Base-by-base conservation (phyloP, 2,888 invertebrate species). In the Orthosia gracilis region DNA sequence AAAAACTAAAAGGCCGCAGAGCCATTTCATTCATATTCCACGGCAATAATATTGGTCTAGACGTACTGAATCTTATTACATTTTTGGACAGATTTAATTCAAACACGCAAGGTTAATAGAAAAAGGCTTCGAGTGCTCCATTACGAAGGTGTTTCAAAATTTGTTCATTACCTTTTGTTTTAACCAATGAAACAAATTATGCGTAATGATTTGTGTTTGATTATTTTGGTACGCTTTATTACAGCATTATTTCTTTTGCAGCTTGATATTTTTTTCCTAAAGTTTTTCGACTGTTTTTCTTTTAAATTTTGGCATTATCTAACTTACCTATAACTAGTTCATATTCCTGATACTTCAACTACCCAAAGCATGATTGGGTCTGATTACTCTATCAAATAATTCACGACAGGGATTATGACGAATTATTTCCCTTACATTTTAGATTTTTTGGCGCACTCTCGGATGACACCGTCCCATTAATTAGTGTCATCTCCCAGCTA, bases 401-500 rank as follows among this genome's bases (percentile, higher is more conserved):
- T 17, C 1, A 17, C 3, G 17, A n/a, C 31, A 52, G 0, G n/a
- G n/a, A 15, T 17, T 11, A 5, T 31, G 7, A 12, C 11, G 0
- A 65, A 31, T 0, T 52, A n/a, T n/a, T 57, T 15, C 4, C 45
- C 45, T 4, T 15, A 4, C n/a, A 58, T 31, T 31, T 7, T 40
- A 40, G 7, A 9, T 40, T 9, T 40, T 13, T 40, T n/a, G 21
- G 21, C 11, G n/a, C 64, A 4, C 47, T 85, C 59, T 75, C 23
- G 83, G 82, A 89, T 91, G 73, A 64, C 17, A 68, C 71, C 67
- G 58, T 85, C 85, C 87, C 77, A 90, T 89, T 92, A 90, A 91
- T 91, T 90, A 90, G 88, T 86, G 88, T 88, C 91, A 90, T 90
- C 88, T 89, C 86, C 69, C 54, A 85, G 88, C 83, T 89, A 89